Evolutionary conservation across 2,113 vertebrate species (phyloP).

Genomic region (Melanerpes aurifrons): DNA sequence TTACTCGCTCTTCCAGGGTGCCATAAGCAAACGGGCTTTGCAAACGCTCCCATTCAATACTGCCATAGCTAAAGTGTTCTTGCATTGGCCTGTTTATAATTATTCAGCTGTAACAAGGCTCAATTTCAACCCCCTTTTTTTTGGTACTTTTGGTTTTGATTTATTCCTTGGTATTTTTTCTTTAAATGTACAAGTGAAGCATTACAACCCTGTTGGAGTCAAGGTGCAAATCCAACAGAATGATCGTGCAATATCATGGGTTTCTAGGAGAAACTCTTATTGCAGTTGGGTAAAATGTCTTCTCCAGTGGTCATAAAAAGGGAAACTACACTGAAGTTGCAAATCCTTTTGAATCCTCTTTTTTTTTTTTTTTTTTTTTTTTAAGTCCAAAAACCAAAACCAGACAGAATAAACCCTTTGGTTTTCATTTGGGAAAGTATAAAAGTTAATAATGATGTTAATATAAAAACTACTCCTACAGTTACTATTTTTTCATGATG

Average conservation of each 20-base stretch:
- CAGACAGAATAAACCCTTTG: slow-evolving; percentile 1
- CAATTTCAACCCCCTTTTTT: not conserved
- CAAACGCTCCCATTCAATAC: not conserved
- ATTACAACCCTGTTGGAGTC: slow-evolving; percentile 35
- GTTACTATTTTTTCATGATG: not conserved
- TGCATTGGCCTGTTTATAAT: slow-evolving; percentile 31
- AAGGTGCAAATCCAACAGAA: not conserved
- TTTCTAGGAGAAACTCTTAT: slow-evolving; percentile 36
- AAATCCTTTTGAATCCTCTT: not conserved
- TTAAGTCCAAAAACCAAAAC: not conserved
- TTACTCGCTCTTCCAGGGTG: slow-evolving; percentile 56
- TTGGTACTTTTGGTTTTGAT: not conserved
- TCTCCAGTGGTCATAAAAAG: not conserved
- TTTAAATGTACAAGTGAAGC: slow-evolving; percentile 1
- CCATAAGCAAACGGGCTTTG: slow-evolving; percentile 65
- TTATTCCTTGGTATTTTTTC: not conserved
- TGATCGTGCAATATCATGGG: not conserved
- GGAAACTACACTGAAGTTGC: not conserved
- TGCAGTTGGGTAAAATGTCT: not conserved
- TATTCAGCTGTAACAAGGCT: not conserved
- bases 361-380: not conserved
- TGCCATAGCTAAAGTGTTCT: slow-evolving; percentile 6
- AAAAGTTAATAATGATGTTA: not conserved
- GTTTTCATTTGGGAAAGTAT: not conserved
- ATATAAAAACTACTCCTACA: not conserved